These are phyloP conservation scores for Caradrina clavipalpis DNA, from an alignment of 2,888 invertebrate genomes.

Conservation along the genomic window DNA sequence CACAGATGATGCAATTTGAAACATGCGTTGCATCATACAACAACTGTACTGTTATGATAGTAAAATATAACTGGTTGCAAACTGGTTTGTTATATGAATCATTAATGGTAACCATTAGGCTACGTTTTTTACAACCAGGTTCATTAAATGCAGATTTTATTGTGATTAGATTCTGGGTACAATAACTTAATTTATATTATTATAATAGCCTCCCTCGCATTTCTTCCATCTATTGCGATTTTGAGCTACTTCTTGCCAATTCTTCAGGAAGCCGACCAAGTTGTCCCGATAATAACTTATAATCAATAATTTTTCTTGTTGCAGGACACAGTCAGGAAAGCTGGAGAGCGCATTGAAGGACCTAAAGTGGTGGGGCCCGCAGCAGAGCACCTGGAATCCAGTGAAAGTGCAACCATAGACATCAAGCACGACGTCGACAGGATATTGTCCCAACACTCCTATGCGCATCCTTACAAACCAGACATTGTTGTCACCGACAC, in stretches of 20 bases:
- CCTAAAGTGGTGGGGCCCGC: constrained; percentile 96
- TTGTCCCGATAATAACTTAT: too few species aligned
- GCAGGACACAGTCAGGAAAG: constrained; percentile 81
- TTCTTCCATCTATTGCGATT: too few species aligned
- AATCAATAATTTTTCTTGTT: constrained; percentile 54
- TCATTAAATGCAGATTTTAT: background rate
- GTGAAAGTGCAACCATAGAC: constrained; percentile 91
- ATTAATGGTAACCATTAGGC: background rate
- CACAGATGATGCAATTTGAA: constrained; percentile 43
- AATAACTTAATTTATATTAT: background rate
- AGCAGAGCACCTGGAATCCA: constrained; percentile 96
- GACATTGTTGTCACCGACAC: constrained; percentile 65
- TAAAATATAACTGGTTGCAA: constrained; percentile 4
- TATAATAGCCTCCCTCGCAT: too few species aligned
- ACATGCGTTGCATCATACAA: constrained; percentile 38
- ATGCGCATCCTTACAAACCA: constrained; percentile 87
- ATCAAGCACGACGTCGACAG: constrained; percentile 85
- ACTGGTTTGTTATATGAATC: constrained; percentile 7
- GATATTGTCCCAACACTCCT: constrained; percentile 89
- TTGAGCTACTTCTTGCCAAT: too few species aligned
- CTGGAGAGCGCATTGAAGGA: constrained; percentile 87
- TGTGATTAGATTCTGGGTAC: background rate
- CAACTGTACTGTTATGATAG: background rate
- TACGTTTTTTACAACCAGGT: background rate
- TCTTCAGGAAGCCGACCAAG: too few species aligned